A percentile compares a stretch with the other conserved stretches of the same genome.
Evolutionary conservation across 2,113 vertebrate genomes (phyloP).

Genomic region (Platysternon megacephalum): DNA sequence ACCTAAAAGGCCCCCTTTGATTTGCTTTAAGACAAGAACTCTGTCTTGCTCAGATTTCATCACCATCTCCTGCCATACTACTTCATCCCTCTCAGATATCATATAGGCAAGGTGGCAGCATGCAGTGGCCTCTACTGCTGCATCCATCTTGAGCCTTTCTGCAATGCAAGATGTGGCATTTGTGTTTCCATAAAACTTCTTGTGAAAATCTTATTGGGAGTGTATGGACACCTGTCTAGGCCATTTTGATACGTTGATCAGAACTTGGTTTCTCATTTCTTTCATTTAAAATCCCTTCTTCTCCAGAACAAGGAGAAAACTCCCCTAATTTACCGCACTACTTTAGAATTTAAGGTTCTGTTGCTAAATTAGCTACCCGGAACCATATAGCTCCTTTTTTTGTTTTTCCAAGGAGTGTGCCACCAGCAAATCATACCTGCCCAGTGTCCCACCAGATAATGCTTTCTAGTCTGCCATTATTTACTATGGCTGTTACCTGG

Average conservation of each 20-base stretch:
- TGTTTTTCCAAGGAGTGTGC: constrained; percentile 15
- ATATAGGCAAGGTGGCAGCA: neutral
- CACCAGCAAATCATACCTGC: neutral
- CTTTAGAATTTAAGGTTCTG: neutral
- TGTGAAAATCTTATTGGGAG: neutral
- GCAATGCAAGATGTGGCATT: neutral
- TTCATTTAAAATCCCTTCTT: neutral
- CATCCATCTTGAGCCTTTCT: neutral
- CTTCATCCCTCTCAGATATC: no score
- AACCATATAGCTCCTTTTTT: constrained; percentile 43
- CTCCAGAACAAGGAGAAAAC: neutral
- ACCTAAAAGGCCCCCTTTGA: neutral
- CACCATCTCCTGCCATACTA: neutral
- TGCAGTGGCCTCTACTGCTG: neutral
- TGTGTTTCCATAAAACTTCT: neutral
- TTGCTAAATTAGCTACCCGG: constrained; percentile 15
- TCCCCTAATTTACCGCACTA: neutral
- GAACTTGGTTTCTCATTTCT: neutral
- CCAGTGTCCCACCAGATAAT: neutral
- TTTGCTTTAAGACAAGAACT: neutral
- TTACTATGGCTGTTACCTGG: neutral
- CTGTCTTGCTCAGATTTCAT: neutral
- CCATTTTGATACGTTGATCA: neutral
- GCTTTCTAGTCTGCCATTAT: neutral
- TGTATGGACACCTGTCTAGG: neutral